Percentiles rank a stretch among this genome's conserved stretches.
Conservation (phyloP, 2,888 invertebrate genomes). For the Cinara cedri region DNA sequence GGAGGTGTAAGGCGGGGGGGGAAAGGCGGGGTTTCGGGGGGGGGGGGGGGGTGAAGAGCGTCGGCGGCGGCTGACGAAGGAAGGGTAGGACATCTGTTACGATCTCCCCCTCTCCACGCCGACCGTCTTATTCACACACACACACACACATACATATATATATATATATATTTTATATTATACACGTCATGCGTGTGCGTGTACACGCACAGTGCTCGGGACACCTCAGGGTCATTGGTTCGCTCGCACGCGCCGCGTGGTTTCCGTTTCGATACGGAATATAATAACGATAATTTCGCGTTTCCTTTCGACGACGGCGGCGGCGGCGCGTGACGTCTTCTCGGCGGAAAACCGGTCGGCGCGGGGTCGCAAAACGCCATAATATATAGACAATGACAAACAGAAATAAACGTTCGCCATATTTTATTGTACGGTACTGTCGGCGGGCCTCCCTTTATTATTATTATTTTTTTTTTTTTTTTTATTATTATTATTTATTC, state of each 20-base stretch:
- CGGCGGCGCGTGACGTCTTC: background rate
- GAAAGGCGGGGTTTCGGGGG: background rate
- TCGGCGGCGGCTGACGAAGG: too few species aligned
- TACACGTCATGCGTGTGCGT: background rate
- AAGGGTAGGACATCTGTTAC: conserved; percentile 38
- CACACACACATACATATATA: too few species aligned
- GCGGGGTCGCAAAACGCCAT: background rate
- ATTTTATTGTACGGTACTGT: too few species aligned
- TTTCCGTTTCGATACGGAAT: conserved; percentile 37
- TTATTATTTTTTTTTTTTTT: conserved; percentile 1
- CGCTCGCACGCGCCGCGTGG: conserved; percentile 36
- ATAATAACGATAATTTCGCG: conserved; percentile 8
- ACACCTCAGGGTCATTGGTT: conserved; percentile 41
- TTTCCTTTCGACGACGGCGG: conserved; percentile 2
- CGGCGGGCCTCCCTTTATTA: background rate
- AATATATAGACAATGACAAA: background rate
- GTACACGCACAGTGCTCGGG: too few species aligned
- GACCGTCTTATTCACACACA: too few species aligned
- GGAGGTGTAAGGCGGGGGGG: background rate
- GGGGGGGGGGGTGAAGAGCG: background rate
- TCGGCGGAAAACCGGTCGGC: too few species aligned
- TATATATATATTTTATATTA: too few species aligned
- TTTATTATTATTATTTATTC: background rate
- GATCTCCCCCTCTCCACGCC: background rate
- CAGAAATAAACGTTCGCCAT: conserved; percentile 7